Evolutionary conservation across 2,113 vertebrate species (phyloP), one percentile per base, ranked within the genome.

Genomic region (Pelobates fuscus): DNA sequence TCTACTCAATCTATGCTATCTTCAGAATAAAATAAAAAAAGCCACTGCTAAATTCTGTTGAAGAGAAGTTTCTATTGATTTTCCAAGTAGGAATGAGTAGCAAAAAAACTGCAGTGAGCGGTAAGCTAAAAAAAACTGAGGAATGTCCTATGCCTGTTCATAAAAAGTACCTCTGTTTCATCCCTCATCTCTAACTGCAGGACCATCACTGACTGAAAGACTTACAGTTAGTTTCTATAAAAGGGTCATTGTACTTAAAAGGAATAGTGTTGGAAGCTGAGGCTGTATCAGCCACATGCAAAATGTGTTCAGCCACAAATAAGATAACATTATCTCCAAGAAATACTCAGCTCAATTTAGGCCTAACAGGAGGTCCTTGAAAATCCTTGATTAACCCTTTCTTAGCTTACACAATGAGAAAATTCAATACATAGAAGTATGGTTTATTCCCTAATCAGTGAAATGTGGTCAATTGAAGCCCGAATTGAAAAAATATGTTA

Each of bases 131-230:
- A 77, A 58, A 60, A 60, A 32, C 57, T 52, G 41, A 68, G 65
- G 73, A 77, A 77, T 77, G 73, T 77, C 59, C 73, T 52, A 20
- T 52, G 64, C 65, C 43, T 24, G 73, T 11, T 77, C 55, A 77
- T 77, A 63, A 68, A 77, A 77, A 61, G 73, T 64, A 77, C 73
- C 73, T 77, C 73, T 77, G 73, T 77, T 77, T 77, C 61, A 68
- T 44, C 72, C 71, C 17, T 11, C 43, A 6, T 61, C 43, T 24
- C 72, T 49, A 57, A 61, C 73, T 75, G 49, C 63, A 44, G 58
- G 71, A 74, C 24, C 71, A 74, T 74, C 62, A 29, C 71, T 67
- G 72, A 32, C 73, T 77, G 65, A 77, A 77, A 67, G 73, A 32
- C 72, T 61, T 61, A 76, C 54, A 76, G 72, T 43, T 60, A 52